Base-by-base conservation (phyloP, 2,888 invertebrate genomes). In the Vanessa cardui region DNA sequence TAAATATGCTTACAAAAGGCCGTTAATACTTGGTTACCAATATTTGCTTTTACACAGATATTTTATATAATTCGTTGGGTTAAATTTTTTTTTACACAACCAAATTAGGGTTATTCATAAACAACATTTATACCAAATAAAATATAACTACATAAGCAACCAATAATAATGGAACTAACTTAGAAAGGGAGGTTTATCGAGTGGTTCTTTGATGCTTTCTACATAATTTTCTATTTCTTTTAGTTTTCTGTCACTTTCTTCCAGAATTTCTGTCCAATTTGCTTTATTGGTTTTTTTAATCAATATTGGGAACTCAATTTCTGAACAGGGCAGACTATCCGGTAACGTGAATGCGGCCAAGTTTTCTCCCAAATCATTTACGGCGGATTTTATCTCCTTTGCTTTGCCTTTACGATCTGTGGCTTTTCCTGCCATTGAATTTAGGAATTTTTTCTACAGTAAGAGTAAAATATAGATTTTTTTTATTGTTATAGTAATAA, bases 271-370 rank as follows among this genome's bases (percentile, higher is more conserved):
- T 6, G 81, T 72, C 92, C 92, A 92, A 70, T 82, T 87, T 0
- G 84, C 89, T 58, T 69, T 80, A 4, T 71, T 70, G 15, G 67
- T 72, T 61, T 74, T 83, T 58, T 76, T 82, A 58, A 83, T 75
- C 5, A 88, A 70, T 6, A 86, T 70, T 0, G 92, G 91, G 70
- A 90, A 89, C 4, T 88, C 83, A 54, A 91, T 77, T 74, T 91
- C 89, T 0, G 92, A 91, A 71, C 88, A 87, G 4, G 90, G 83
- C 7, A 92, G 78, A 70, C 89, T 90, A 8, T 87, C 84, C 1
- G 92, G 92, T 54, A 92, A 72, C 12, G 79, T 81, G 61, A 92
- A 92, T 3, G 81, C 74, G 0, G 87, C 82, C 45, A 86, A 64
- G 15, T 74, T 76, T 1, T 85, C 88, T n/a, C 72, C 72, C 5